These are phyloP conservation scores for Eurypyga helias DNA, from an alignment of 2,113 vertebrate species.

Conservation along the genomic window DNA sequence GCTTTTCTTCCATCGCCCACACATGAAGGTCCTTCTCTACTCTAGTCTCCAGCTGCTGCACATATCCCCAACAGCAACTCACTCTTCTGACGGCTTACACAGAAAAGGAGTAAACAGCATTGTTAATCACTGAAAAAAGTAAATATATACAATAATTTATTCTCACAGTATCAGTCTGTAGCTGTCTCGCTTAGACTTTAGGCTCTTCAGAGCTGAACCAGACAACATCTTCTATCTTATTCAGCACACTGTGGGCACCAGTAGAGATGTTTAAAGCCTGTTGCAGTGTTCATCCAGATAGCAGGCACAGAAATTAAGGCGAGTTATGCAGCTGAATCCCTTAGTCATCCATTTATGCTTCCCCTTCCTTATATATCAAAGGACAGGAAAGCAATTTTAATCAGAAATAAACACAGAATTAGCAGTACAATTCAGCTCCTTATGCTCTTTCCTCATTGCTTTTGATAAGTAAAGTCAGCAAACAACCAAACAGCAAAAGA, in stretches of 20 bases:
- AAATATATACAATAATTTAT: neutral
- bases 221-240: neutral
- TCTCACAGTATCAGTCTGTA: neutral
- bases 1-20: neutral
- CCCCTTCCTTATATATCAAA: conserved; percentile 38
- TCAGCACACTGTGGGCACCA: neutral
- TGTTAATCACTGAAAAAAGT: neutral
- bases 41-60: neutral
- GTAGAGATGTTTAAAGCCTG: neutral
- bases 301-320: conserved; percentile 22
- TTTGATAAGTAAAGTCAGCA: neutral
- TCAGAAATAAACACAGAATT: conserved; percentile 30
- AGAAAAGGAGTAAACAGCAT: neutral
- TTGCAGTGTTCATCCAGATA: neutral
- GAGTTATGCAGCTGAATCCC: conserved; percentile 11
- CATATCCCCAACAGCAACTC: neutral
- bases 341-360: conserved; percentile 42
- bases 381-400: conserved; percentile 47
- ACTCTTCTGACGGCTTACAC: neutral
- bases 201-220: neutral
- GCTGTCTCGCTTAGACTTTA: neutral
- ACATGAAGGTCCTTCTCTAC: neutral
- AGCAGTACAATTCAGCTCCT: conserved; percentile 1
- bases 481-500: neutral
- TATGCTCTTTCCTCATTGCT: neutral